A percentile compares a stretch with the other conserved stretches of the same genome.
Conservation (phyloP, 2,797 vertebrate species). For the Salarias fasciatus region DNA sequence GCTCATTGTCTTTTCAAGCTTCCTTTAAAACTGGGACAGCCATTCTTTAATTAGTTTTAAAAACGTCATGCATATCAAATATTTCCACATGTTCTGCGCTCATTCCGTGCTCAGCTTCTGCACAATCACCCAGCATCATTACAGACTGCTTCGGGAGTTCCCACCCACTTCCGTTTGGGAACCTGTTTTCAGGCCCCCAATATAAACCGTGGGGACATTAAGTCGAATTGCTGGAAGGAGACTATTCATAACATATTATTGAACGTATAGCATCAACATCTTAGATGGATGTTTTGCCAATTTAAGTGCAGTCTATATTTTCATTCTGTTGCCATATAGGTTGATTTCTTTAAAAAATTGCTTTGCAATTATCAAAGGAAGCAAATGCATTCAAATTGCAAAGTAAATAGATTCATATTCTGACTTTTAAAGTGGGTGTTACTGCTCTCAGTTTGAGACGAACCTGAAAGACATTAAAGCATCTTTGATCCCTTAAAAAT, state of each 20-base stretch:
- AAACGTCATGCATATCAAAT: slow-evolving; percentile 32
- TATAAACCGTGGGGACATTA: slow-evolving; percentile 29
- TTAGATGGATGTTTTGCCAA: slow-evolving; percentile 33
- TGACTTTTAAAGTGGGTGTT: slow-evolving; percentile 34
- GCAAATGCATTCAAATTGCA: too few relatives aligned
- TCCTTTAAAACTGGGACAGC: slow-evolving; percentile 53
- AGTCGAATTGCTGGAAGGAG: slow-evolving; percentile 9
- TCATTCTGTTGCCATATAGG: slow-evolving; percentile 26
- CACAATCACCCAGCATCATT: slow-evolving; percentile 34
- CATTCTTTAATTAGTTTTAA: slow-evolving; percentile 40
- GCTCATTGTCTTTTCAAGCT: slow-evolving; percentile 34
- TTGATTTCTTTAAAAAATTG: slow-evolving; percentile 54
- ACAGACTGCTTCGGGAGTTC: slow-evolving; percentile 29
- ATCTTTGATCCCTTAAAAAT: slow-evolving; percentile 55
- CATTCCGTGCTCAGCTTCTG: slow-evolving; percentile 3
- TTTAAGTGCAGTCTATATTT: slow-evolving; percentile 19
- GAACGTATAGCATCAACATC: slow-evolving; percentile 35
- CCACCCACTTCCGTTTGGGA: slow-evolving; percentile 21
- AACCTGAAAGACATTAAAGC: slow-evolving; percentile 54
- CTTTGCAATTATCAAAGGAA: neutral
- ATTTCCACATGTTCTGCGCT: slow-evolving; percentile 7
- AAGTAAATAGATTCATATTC: slow-evolving; percentile 23
- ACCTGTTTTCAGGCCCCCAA: slow-evolving; percentile 21
- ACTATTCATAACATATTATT: slow-evolving; percentile 15
- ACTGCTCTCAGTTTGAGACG: slow-evolving; percentile 48